Evolutionary conservation across 2,888 invertebrate genomes (phyloP), one percentile per base, ranked within the genome.

Genomic region (Globia sparganii): DNA sequence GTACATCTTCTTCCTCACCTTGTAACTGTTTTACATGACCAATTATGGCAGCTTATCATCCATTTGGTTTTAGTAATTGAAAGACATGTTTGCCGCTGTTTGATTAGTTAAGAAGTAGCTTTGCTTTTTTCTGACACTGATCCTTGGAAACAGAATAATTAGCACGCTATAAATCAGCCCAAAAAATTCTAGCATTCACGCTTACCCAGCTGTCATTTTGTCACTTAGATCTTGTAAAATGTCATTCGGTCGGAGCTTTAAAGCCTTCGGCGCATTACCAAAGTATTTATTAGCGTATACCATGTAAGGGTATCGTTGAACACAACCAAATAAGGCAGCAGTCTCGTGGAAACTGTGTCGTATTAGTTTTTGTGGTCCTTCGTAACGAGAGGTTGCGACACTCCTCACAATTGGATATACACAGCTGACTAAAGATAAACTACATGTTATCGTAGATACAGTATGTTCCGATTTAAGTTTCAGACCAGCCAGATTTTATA

Each of bases 311-410:
- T 78, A 77, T 80, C 88, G 90, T 90, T 91, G 89, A 90, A 90
- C 87, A 84, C 87, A 85, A 83, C 94, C 93, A 92, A 93, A 94
- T 94, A 94, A 85, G 94, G 95, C 81, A 85, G 87, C 84, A 82
- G 87, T 84, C 89, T 89, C 93, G 94, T 94, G 95, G 94, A 93
- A 95, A 94, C 93, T 93, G 93, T 94, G 94, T 88, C 94, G 90
- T 83, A 78, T 84, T 86, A 87, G 87, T 92, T 92, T 92, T 93
- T 93, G 91, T 90, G 81, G 65, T 88, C 89, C 91, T 91, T 91
- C 89, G 80, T 85, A 89, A 86, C 83, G 89, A 87, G 89, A 87
- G 82, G 83, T 90, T 92, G 90, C 91, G 83, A 91, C 90, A 92
- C 86, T 77, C 82, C 88, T 86, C 82, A 84, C 78, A 85, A 86